Evolutionary conservation across 2,797 vertebrate species (phyloP).

Genomic region (Labroides dimidiatus): DNA sequence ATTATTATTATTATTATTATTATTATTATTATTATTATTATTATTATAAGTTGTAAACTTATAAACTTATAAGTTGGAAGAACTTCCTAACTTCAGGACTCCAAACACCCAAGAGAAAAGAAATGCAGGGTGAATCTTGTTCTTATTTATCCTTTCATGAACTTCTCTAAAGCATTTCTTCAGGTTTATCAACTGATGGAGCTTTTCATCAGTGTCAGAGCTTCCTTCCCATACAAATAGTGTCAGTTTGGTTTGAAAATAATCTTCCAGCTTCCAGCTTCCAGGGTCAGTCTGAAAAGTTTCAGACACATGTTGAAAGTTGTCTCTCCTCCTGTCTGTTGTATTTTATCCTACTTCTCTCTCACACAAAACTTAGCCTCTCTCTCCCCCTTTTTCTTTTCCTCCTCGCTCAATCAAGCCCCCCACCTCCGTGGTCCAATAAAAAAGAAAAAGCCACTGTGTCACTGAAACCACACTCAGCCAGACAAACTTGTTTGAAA

Average conservation of each 20-base stretch:
- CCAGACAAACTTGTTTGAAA: constrained; percentile 68
- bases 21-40: too few species aligned
- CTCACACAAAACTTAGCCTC: constrained; percentile 7
- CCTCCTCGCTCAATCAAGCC: constrained; percentile 49
- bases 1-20: too few species aligned
- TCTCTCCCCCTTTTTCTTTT: constrained; percentile 2
- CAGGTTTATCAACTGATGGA: constrained; percentile 47
- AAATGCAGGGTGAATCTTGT: not conserved
- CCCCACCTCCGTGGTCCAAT: constrained; percentile 55
- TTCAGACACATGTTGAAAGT: constrained; percentile 25
- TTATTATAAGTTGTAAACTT: too few species aligned
- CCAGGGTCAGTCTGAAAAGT: constrained; percentile 29
- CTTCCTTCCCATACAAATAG: not conserved
- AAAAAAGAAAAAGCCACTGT: constrained; percentile 68
- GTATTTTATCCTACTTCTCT: constrained; percentile 26
- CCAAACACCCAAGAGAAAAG: too few species aligned
- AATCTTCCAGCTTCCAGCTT: constrained; percentile 6
- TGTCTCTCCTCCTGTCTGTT: constrained; percentile 16
- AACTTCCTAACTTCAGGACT: too few species aligned
- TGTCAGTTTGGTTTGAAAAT: not conserved
- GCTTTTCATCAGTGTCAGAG: constrained; percentile 35
- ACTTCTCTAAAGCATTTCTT: constrained; percentile 11
- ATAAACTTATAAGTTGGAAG: too few species aligned
- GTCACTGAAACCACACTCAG: constrained; percentile 64
- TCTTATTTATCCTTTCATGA: constrained; percentile 15